These are phyloP conservation scores for Tachysurus fulvidraco DNA, from an alignment of 2,113 vertebrate species.

Conservation along the genomic window DNA sequence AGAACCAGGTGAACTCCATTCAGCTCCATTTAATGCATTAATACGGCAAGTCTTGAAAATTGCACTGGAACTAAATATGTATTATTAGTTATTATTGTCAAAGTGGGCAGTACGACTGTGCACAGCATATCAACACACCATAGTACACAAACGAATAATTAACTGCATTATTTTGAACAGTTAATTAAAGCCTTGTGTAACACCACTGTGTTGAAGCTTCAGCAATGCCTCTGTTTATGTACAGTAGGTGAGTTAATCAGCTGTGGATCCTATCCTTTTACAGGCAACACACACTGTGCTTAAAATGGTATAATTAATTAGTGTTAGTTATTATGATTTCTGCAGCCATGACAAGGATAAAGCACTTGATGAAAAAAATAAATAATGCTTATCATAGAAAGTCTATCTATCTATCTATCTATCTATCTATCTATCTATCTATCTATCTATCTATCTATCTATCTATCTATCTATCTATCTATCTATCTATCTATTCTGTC, in stretches of 20 bases:
- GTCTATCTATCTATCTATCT: no score
- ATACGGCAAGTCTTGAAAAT: neutral
- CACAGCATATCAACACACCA: neutral
- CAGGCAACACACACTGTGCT: neutral
- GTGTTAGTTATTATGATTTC: neutral
- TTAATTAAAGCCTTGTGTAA: constrained; percentile 12
- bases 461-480: no score
- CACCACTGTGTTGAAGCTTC: neutral
- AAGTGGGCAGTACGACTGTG: neutral
- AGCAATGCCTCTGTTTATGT: neutral
- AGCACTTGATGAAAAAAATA: neutral
- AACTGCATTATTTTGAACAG: neutral
- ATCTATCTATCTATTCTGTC: no score
- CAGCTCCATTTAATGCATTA: neutral
- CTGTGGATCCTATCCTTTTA: neutral
- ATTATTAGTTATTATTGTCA: neutral
- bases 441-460: no score
- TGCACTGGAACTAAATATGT: neutral
- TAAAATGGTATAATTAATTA: neutral
- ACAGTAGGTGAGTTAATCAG: neutral
- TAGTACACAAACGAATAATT: neutral
- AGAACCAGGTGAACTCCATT: neutral
- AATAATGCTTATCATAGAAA: neutral
- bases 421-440: no score
- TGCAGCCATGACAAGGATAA: neutral